phyloP scores from a whole-genome alignment of 2,888 invertebrate species.

The Drosophila longiperda region DNA sequence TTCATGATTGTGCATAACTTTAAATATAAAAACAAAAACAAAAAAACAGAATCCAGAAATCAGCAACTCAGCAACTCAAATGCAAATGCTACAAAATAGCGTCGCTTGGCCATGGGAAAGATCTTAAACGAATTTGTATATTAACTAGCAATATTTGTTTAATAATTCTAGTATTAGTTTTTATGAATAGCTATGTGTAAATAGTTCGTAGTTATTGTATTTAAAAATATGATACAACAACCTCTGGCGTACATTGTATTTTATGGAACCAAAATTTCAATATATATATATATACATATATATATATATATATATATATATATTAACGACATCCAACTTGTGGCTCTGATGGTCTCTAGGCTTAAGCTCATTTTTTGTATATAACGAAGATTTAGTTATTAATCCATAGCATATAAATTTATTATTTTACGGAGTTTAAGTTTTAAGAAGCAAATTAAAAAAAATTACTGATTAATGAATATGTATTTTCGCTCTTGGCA shows the following conservation, averaged over 20 bases:
- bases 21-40: constrained; percentile 18
- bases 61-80: constrained; percentile 5
- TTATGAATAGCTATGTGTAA: constrained; percentile 46
- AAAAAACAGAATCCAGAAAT: constrained; percentile 14
- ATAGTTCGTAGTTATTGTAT: constrained; percentile 45
- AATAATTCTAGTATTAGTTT: constrained; percentile 62
- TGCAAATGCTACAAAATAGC: constrained; percentile 34
- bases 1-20: constrained; percentile 30
- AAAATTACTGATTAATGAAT: neutral
- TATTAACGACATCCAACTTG: neutral
- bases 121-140: constrained; percentile 81
- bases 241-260: constrained; percentile 46
- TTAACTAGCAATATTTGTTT: constrained; percentile 81
- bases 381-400: constrained; percentile 46
- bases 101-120: constrained; percentile 64
- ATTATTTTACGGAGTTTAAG: neutral
- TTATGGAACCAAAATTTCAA: constrained; percentile 49
- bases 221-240: constrained; percentile 15
- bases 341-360: constrained; percentile 26
- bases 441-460: constrained; percentile 2
- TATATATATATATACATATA: neutral
- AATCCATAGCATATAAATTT: constrained; percentile 20
- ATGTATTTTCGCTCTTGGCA: constrained; percentile 21
- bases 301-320: constrained; percentile 2
- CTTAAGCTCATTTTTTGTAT: constrained; percentile 39